Base-by-base conservation (phyloP, 2,888 invertebrate species). In the Aleiodes leptofemur region DNA sequence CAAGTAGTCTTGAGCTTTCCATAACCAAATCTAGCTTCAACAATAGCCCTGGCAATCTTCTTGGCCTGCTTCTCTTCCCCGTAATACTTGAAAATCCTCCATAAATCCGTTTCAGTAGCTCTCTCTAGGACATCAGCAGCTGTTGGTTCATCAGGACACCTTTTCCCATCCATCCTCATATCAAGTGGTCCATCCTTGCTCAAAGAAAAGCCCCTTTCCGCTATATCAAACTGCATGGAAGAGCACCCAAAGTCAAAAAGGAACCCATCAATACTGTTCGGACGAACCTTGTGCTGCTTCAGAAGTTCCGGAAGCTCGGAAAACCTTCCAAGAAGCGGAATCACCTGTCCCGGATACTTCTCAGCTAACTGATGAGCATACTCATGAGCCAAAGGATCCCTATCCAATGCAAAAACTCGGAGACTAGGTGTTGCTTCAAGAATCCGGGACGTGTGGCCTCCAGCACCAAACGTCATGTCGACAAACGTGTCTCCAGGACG, bases 391-490 rank as follows among this genome's bases (percentile, higher is more conserved):
- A 92, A 83, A 0, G 97, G 97, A 90, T 98, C 98, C 88, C 98
- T 92, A 89, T 98, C 98, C 80, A 98, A 90, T 0, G 96, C 96
- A 84, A 95, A 93, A 1, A 98, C 90, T 86, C 91, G 94, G 16
- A 95, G 91, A 81, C 91, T 89, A 51, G 94, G 90, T 11, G 92
- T 91, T 38, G 91, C 86, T 84, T 95, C 91, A 64, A 98, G 91
- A 81, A 98, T 92, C 85, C 92, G 91, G 81, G 91, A 92, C 9
- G 96, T 93, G 86, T 98, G 98, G 0, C 98, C 98, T 7, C 98
- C 98, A 29, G 95, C 95, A 38, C 98, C 98, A 91, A 98, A 98
- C 13, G 98, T 98, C 97, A 98, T 97, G 86, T 98, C 98, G 78
- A 98, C 91, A 81, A 96, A 93, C 6, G 92, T 90, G 89, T 95